These are phyloP conservation scores for Paracentrotus lividus DNA, from an alignment of 53 echinoderm and acorn worm genomes.

Conservation along the genomic window DNA sequence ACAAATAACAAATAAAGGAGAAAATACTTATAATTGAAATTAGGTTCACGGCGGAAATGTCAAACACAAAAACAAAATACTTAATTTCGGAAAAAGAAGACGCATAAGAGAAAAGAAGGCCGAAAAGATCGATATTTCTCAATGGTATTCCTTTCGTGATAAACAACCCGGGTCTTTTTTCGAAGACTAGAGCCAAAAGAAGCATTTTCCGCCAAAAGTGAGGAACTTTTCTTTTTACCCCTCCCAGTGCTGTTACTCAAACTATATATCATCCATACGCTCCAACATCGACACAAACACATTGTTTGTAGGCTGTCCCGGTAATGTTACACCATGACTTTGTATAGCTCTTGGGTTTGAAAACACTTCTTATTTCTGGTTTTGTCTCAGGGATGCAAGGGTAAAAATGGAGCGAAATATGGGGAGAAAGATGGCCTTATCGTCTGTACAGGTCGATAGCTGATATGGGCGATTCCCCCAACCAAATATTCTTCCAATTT, in stretches of 20 bases:
- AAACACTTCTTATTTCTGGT: constrained; percentile 12
- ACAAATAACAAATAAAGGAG: too few species aligned
- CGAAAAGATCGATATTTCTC: background rate
- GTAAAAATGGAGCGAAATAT: constrained; percentile 53
- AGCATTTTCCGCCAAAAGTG: constrained; percentile 55
- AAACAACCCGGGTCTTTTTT: constrained; percentile 29
- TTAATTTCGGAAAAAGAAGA: too few species aligned
- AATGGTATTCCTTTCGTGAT: background rate
- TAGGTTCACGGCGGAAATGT: too few species aligned
- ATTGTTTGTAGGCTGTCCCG: constrained; percentile 53
- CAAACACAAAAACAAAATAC: background rate
- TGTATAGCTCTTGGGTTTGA: constrained; percentile 50
- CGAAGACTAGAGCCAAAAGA: constrained; percentile 7
- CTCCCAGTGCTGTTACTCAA: constrained; percentile 55
- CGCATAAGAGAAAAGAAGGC: too few species aligned
- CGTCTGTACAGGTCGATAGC: constrained; percentile 26
- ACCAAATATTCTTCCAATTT: constrained; percentile 5
- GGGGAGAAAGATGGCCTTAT: constrained; percentile 26
- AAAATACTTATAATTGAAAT: too few species aligned
- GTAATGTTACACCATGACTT: constrained; percentile 65
- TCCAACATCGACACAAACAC: constrained; percentile 37
- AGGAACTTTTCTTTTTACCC: constrained; percentile 63
- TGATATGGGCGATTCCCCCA: constrained; percentile 16
- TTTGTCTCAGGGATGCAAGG: constrained; percentile 31
- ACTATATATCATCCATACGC: constrained; percentile 53